These are phyloP conservation scores for Anguilla anguilla DNA, from an alignment of 2,797 vertebrate genomes.

Conservation along the genomic window DNA sequence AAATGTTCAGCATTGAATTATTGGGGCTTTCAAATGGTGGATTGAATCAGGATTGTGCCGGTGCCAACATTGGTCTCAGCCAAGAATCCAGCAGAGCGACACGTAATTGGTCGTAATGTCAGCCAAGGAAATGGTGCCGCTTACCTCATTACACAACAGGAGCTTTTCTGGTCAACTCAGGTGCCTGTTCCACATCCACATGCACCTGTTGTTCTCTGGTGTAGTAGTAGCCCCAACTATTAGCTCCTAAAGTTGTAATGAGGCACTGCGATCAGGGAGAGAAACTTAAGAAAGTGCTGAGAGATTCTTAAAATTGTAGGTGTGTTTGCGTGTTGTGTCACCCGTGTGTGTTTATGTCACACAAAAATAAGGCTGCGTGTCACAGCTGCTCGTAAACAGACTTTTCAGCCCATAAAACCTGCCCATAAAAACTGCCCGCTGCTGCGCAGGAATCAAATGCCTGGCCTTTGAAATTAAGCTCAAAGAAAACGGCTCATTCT, in stretches of 20 bases:
- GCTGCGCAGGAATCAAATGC: not conserved
- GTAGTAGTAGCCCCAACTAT: too few relatives aligned
- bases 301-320: not conserved
- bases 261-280: not conserved
- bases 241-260: too few relatives aligned
- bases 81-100: not conserved
- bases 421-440: not conserved
- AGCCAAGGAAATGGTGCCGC: not conserved
- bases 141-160: not conserved
- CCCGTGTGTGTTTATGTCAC: not conserved
- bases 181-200: too few relatives aligned
- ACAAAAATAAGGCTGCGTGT: not conserved
- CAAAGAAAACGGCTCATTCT: conserved; percentile 15
- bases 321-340: not conserved
- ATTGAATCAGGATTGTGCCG: not conserved
- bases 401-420: not conserved
- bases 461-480: conserved; percentile 21
- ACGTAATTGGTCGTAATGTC: not conserved
- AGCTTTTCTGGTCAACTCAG: not conserved
- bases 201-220: too few relatives aligned
- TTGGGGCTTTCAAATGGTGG: not conserved
- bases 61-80: not conserved
- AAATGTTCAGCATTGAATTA: not conserved
- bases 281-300: not conserved
- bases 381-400: not conserved